Base-by-base conservation (phyloP, 2,888 invertebrate species). In the Cheilosia pagana region DNA sequence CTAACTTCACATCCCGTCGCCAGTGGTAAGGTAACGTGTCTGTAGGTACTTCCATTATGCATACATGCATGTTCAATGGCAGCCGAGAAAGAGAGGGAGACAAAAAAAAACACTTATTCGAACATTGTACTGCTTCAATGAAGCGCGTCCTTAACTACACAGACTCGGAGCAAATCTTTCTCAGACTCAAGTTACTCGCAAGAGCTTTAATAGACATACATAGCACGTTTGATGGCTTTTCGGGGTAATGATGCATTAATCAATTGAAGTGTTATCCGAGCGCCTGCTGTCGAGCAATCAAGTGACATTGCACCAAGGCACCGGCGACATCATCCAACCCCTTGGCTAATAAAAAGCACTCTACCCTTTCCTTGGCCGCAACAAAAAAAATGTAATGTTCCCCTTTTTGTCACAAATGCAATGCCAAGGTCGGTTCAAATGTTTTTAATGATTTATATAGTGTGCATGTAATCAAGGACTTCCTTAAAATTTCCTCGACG, bases 381-480 rank as follows among this genome's bases (percentile, higher is more conserved):
- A n/a, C 5, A 12, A 0, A 14, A 19, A 31, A 19, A 53, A 63
- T 10, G 23, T 4, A 50, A 21, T 12, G 12, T 5, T 55, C 39
- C 35, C n/a, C n/a, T 39, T 43, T 55, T 35, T 14, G n/a, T n/a
- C n/a, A 19, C n/a, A 45, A 52, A 43, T 59, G 19, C 67, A 83
- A 79, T 72, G 83, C 63, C 83, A 83, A 83, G 83, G 78, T 79
- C 78, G 45, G 45, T 39, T 65, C n/a, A 62, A 57, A 45, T 63
- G 10, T 50, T n/a, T 62, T 31, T 52, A 16, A 43, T 7, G 16
- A 16, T 35, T 19, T 39, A n/a, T 28, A 67, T 8, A 48, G 19
- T 25, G 5, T 35, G 35, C 35, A 52, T 21, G 57, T 35, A 63
- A 75, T 28, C 31, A 62, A 76, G 71, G 65, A 71, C 67, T 72